These are phyloP conservation scores for Pandemis heparana DNA, from an alignment of 2,888 invertebrate species.

Conservation along the genomic window DNA sequence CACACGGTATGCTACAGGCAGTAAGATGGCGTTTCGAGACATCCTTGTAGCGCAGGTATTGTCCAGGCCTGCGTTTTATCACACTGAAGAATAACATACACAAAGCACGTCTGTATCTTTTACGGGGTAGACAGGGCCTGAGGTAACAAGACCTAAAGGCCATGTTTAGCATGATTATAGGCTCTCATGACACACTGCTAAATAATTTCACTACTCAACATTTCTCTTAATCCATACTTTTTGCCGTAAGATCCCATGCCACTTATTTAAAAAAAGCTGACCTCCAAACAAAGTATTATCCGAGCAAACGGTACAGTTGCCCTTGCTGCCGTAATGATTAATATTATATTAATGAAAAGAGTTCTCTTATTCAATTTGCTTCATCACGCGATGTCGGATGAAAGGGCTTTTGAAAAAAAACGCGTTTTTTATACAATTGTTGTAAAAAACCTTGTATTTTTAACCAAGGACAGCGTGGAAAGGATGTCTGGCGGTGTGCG, in stretches of 20 bases:
- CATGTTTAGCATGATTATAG: too few relatives aligned
- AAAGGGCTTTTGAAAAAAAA: conserved; percentile 55
- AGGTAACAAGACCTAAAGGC: too few relatives aligned
- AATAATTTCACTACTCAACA: background rate
- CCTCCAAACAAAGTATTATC: conserved; percentile 51
- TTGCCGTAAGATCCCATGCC: background rate
- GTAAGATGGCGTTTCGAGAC: too few relatives aligned
- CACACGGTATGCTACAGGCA: too few relatives aligned
- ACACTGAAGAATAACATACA: too few relatives aligned
- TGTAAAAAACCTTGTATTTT: conserved; percentile 39
- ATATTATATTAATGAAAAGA: conserved; percentile 56
- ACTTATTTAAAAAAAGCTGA: conserved; percentile 47
- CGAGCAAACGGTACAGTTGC: conserved; percentile 54
- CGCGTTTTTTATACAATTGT: conserved; percentile 49
- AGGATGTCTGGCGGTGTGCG: conserved; percentile 5
- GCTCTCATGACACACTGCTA: background rate
- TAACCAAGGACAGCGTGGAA: conserved; percentile 37
- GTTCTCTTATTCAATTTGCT: conserved; percentile 55
- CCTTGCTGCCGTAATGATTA: conserved; percentile 63
- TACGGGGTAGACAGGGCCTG: too few relatives aligned
- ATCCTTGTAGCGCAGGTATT: too few relatives aligned
- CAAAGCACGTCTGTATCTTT: too few relatives aligned
- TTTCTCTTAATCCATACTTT: conserved; percentile 3
- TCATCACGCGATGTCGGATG: conserved; percentile 60
- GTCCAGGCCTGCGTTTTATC: too few relatives aligned